Base-by-base conservation (phyloP, 2,888 invertebrate genomes). In the Hypena proboscidalis region DNA sequence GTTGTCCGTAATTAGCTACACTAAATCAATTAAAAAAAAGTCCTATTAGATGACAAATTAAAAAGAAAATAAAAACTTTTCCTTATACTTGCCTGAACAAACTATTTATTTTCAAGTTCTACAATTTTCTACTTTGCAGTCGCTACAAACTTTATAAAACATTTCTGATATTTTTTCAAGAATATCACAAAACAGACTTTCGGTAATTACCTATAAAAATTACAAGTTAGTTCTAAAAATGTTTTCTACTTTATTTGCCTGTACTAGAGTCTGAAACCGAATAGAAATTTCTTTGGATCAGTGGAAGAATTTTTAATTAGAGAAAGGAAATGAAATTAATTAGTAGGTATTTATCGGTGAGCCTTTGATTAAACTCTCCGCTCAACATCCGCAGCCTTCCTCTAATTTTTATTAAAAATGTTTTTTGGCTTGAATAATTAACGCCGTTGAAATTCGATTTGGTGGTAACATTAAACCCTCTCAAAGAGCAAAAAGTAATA, bases 281-380 rank as follows among this genome's bases (percentile, higher is more conserved):
- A 47, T 35, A 57, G 50, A 57, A 47, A 39, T 57, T 49, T 35
- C 31, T 27, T 39, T 35, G 36, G 21, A 47, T 42, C 37, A 30
- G 29, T 38, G 58, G 53, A 34, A 48, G 59, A 66, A 57, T 59
- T 70, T 44, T 64, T 64, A 69, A 73, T 70, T 69, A 68, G 52
- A 50, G 52, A 47, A 60, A 51, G 59, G 62, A 70, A 74, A 74
- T 70, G 63, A 70, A 70, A 71, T 73, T 72, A 76, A 77, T 73
- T 74, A 68, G 65, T 69, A 68, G 70, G 73, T 74, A 79, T 77
- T 76, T 74, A 77, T 79, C 66, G 72, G 68, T 58, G 64, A 66
- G 65, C 65, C 68, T 72, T 70, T 77, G 72, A 80, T 76, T 77
- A 80, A 80, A 74, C 70, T 74, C 70, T 67, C 63, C 52, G 42